Conservation (phyloP, 1,140 invertebrate genomes). For the Copidosoma floridanum region DNA sequence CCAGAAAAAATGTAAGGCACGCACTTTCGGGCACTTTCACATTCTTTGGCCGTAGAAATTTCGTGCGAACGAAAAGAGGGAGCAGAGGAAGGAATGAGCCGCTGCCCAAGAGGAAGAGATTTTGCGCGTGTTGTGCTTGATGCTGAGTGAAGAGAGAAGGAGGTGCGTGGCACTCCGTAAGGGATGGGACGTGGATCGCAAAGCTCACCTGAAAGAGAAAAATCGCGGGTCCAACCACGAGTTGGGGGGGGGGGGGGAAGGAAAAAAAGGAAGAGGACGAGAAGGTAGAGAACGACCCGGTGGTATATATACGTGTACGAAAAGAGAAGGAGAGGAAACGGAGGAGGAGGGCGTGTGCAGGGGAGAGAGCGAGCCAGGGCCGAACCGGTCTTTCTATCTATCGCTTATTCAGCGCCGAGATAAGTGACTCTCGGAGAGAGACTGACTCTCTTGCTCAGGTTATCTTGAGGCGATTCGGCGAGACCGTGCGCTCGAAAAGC, state of each 20-base stretch:
- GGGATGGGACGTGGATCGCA: no score
- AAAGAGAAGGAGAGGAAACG: neutral
- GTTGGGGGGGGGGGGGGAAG: neutral
- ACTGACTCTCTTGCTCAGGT: slow-evolving; percentile 19
- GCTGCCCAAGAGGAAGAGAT: no score
- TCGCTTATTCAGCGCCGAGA: slow-evolving; percentile 26
- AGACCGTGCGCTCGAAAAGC: slow-evolving; percentile 17
- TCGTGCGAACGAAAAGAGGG: neutral
- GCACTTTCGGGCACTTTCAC: slow-evolving; percentile 3
- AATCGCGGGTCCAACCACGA: no score
- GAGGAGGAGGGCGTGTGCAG: neutral
- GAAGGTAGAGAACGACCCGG: neutral
- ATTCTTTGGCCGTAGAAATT: neutral
- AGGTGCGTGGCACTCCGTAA: no score
- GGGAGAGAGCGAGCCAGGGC: neutral
- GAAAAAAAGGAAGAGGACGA: neutral
- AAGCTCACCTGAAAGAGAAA: neutral
- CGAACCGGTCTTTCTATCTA: slow-evolving; percentile 28
- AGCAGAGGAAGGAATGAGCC: neutral
- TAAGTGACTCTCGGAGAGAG: slow-evolving; percentile 23
- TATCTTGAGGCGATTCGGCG: slow-evolving; percentile 23
- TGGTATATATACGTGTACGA: neutral
- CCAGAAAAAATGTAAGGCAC: neutral
- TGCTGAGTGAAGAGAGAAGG: no score
- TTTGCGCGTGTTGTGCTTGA: no score